Percentiles rank a stretch among this genome's conserved stretches.
Conservation (phyloP, 2,888 invertebrate genomes). For the Luperina testacea region DNA sequence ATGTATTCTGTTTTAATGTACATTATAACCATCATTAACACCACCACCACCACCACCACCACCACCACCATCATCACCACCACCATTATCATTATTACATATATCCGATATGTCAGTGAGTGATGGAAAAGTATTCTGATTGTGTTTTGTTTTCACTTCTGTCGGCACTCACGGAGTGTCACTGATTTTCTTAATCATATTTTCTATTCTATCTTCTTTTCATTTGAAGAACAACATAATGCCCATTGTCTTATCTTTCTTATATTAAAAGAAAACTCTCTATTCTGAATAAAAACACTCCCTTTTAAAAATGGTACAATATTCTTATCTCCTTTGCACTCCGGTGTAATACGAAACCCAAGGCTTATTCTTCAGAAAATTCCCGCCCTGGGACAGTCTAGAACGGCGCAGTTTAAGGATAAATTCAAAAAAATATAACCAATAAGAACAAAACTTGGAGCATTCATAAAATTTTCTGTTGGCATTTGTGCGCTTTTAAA, state of each 20-base stretch:
- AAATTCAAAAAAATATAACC: slow-evolving; percentile 70
- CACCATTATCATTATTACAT: no score
- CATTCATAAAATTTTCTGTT: slow-evolving; percentile 66
- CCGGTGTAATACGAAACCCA: slow-evolving; percentile 59
- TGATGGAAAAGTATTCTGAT: no score
- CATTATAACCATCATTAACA: no score
- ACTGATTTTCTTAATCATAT: no score
- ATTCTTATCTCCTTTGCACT: slow-evolving; percentile 60
- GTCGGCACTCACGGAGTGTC: no score
- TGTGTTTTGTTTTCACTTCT: no score
- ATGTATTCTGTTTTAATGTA: no score
- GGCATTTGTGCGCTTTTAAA: slow-evolving; percentile 61
- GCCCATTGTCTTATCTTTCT: slow-evolving; percentile 43
- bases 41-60: no score
- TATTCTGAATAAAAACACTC: slow-evolving; percentile 49
- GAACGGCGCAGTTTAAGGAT: slow-evolving; percentile 69
- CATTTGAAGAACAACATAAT: slow-evolving; percentile 40
- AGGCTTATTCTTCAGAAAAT: slow-evolving; percentile 71
- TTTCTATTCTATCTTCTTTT: background rate
- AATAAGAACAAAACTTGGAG: slow-evolving; percentile 59
- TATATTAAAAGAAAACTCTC: slow-evolving; percentile 54
- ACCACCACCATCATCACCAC: no score
- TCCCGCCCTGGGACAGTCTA: slow-evolving; percentile 70
- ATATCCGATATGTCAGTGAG: no score
- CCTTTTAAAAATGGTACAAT: slow-evolving; percentile 62